Evolutionary conservation across 2,888 invertebrate genomes (phyloP).

Genomic region (Oscheius sp.): DNA sequence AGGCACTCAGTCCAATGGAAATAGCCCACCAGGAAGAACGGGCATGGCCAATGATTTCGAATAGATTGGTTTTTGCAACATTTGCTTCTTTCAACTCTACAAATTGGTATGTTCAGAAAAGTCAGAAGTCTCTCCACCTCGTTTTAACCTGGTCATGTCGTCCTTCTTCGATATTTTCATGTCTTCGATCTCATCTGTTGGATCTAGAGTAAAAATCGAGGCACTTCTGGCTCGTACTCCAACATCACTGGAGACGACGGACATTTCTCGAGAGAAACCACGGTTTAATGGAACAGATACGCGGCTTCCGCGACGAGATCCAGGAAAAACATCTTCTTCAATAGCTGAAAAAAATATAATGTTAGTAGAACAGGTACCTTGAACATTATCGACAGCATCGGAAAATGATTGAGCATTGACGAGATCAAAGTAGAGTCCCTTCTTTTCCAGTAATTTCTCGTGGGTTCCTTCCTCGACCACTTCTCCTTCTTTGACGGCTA

Average conservation of each 20-base stretch:
- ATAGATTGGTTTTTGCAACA: constrained; percentile 48
- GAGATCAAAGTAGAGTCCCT: constrained; percentile 78
- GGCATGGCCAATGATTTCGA: constrained; percentile 70
- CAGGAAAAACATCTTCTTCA: neutral
- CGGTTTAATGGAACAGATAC: neutral
- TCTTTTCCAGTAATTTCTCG: constrained; percentile 75
- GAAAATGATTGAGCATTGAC: constrained; percentile 64
- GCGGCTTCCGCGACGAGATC: constrained; percentile 1
- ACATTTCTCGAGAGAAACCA: constrained; percentile 12
- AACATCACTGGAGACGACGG: constrained; percentile 4
- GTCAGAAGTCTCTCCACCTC: constrained; percentile 31
- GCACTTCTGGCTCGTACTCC: constrained; percentile 36
- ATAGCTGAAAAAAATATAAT: neutral
- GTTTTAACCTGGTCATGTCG: constrained; percentile 44
- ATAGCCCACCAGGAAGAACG: constrained; percentile 61
- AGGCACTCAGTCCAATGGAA: constrained; percentile 69
- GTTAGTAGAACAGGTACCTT: neutral
- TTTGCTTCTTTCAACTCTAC: constrained; percentile 50
- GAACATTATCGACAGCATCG: constrained; percentile 48
- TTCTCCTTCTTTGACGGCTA: constrained; percentile 70
- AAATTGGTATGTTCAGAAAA: neutral
- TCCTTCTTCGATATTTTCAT: constrained; percentile 42
- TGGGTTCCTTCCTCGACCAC: constrained; percentile 81
- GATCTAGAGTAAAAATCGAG: constrained; percentile 31
- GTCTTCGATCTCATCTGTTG: constrained; percentile 36